A percentile compares a stretch with the other conserved stretches of the same genome.
Conservation (phyloP, 2,888 invertebrate species). For the Microchrysa polita region DNA sequence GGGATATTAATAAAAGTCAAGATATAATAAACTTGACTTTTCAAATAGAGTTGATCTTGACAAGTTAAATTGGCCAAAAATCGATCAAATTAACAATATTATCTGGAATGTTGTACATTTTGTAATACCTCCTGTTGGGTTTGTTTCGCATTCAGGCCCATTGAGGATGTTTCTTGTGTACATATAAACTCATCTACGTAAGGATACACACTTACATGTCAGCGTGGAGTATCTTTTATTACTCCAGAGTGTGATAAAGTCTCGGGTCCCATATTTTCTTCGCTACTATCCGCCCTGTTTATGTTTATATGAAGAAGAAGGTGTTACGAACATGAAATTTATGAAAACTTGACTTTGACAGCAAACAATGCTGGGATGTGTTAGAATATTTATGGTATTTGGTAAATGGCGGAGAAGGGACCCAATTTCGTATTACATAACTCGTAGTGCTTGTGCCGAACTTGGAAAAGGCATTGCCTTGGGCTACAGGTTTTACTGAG, state of each 20-base stretch:
- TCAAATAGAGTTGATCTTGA: too few species aligned
- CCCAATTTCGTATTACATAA: constrained; percentile 29
- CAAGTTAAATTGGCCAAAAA: too few species aligned
- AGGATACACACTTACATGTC: too few species aligned
- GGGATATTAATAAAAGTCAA: too few species aligned
- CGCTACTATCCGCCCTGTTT: neutral
- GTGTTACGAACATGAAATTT: constrained; percentile 36
- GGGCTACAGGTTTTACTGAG: constrained; percentile 16
- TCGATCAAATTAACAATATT: too few species aligned
- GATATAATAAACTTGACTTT: too few species aligned
- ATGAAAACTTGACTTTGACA: constrained; percentile 35
- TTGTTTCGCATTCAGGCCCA: too few species aligned
- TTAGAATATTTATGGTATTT: constrained; percentile 28
- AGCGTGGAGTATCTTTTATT: constrained; percentile 8
- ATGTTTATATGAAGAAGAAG: constrained; percentile 13
- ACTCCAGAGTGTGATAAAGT: constrained; percentile 2
- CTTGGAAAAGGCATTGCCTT: constrained; percentile 1
- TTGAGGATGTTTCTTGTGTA: too few species aligned
- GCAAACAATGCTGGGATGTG: constrained; percentile 33
- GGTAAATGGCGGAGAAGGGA: constrained; percentile 32
- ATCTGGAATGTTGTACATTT: too few species aligned
- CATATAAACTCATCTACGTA: too few species aligned
- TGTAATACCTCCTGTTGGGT: too few species aligned
- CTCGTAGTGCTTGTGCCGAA: neutral
- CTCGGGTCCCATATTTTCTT: constrained; percentile 15